Evolutionary conservation across 1,140 invertebrate species (phyloP).

Genomic region (Notospermus geniculatus): DNA sequence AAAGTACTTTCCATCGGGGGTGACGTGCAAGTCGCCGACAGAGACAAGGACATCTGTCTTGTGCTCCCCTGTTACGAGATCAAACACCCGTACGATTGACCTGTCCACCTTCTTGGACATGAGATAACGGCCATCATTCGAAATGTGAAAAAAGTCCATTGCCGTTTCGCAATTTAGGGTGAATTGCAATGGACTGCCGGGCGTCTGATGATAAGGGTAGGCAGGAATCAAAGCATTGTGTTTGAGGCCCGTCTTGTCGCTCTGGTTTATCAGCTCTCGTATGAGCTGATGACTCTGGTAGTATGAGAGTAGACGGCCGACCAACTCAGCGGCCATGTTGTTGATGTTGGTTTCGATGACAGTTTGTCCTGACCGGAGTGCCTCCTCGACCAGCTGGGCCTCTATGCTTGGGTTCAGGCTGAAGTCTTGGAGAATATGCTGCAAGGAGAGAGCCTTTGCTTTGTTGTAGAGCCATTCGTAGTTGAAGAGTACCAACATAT

Average conservation of each 20-base stretch:
- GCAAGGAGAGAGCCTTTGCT: slow-evolving; percentile 44
- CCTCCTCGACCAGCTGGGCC: slow-evolving; percentile 39
- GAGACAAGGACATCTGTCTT: slow-evolving; percentile 39
- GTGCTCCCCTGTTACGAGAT: slow-evolving; percentile 39
- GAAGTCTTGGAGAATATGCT: slow-evolving; percentile 46
- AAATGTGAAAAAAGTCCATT: slow-evolving; percentile 31
- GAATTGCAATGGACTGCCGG: slow-evolving; percentile 46
- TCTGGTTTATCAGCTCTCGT: slow-evolving; percentile 41
- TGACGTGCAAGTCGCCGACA: slow-evolving; percentile 44
- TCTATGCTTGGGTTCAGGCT: slow-evolving; percentile 40
- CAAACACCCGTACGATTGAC: slow-evolving; percentile 35
- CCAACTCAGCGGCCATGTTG: slow-evolving; percentile 42
- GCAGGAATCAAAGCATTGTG: slow-evolving; percentile 46
- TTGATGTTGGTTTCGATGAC: slow-evolving; percentile 40
- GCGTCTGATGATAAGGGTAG: slow-evolving; percentile 45
- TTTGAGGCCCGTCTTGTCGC: slow-evolving; percentile 40
- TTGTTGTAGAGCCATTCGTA: slow-evolving; percentile 53
- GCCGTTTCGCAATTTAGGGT: slow-evolving; percentile 28
- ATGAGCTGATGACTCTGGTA: slow-evolving; percentile 40
- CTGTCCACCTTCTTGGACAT: slow-evolving; percentile 36
- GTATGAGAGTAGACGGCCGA: slow-evolving; percentile 43
- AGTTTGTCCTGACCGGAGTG: slow-evolving; percentile 31
- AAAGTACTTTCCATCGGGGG: slow-evolving; percentile 40
- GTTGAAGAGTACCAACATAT: slow-evolving; percentile 45
- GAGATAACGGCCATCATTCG: slow-evolving; percentile 31